phyloP scores from a whole-genome alignment of 2,888 invertebrate genomes.

The Acronicta leporina region DNA sequence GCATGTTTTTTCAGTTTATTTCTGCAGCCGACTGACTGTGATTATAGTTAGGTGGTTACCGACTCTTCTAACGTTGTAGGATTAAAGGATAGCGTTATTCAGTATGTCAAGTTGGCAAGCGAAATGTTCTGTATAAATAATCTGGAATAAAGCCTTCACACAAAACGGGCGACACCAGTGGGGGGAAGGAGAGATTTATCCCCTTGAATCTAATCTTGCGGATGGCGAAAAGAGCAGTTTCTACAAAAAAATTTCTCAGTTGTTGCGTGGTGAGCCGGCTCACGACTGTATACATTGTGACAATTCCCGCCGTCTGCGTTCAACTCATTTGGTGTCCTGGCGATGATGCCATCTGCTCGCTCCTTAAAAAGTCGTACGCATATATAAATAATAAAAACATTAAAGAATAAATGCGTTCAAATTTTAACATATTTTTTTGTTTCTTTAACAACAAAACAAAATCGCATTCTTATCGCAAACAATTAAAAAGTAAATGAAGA shows the following conservation, averaged over 20 bases:
- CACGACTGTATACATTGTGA: slow-evolving; percentile 69
- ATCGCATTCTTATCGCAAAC: too few relatives aligned
- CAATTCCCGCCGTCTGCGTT: slow-evolving; percentile 72
- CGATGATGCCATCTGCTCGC: slow-evolving; percentile 63
- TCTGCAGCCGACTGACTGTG: slow-evolving; percentile 35
- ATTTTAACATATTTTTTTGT: neutral
- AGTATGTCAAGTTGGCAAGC: slow-evolving; percentile 74
- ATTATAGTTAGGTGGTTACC: slow-evolving; percentile 60
- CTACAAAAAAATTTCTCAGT: slow-evolving; percentile 77
- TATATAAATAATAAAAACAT: neutral
- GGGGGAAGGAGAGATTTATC: slow-evolving; percentile 84
- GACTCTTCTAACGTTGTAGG: slow-evolving; percentile 63
- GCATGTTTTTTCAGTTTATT: slow-evolving; percentile 50
- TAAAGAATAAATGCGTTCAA: neutral
- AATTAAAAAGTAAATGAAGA: too few relatives aligned
- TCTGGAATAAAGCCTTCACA: slow-evolving; percentile 83
- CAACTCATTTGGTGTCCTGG: slow-evolving; percentile 68
- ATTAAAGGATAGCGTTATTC: slow-evolving; percentile 77
- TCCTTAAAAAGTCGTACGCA: slow-evolving; percentile 55
- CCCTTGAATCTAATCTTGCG: slow-evolving; percentile 86
- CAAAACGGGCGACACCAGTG: slow-evolving; percentile 80
- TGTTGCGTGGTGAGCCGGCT: slow-evolving; percentile 64
- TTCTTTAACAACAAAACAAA: neutral
- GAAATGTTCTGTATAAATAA: slow-evolving; percentile 85
- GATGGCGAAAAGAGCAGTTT: slow-evolving; percentile 85